Conservation (phyloP, 1,140 invertebrate species). For the Dendroctonus ponderosae region DNA sequence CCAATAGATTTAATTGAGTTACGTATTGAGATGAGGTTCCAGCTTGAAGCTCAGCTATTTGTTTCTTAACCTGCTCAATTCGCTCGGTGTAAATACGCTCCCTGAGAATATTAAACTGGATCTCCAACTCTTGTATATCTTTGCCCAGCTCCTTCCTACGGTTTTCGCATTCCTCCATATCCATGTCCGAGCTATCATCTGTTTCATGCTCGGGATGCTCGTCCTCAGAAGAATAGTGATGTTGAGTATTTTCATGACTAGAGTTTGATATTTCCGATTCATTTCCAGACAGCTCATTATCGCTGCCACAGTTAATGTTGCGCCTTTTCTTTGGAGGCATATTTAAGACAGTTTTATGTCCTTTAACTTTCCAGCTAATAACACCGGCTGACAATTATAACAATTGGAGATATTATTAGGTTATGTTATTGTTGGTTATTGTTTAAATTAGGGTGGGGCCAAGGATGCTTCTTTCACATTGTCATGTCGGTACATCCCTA, state of each 20-base stretch:
- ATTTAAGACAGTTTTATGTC: too few species aligned
- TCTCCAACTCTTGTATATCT: slow-evolving; percentile 83
- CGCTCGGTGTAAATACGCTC: slow-evolving; percentile 88
- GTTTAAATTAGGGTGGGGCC: too few species aligned
- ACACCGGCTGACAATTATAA: too few species aligned
- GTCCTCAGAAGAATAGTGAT: slow-evolving; percentile 34
- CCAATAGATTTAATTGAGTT: slow-evolving; percentile 76
- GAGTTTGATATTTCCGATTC: slow-evolving; percentile 61
- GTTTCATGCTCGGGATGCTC: slow-evolving; percentile 71
- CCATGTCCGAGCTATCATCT: slow-evolving; percentile 84
- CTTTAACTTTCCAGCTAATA: too few species aligned
- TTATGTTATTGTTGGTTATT: too few species aligned
- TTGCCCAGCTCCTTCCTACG: slow-evolving; percentile 78
- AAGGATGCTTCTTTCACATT: too few species aligned
- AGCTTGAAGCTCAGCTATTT: slow-evolving; percentile 79
- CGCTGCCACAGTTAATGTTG: slow-evolving; percentile 40
- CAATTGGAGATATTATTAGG: too few species aligned
- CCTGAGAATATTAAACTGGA: slow-evolving; percentile 79
- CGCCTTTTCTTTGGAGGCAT: neutral
- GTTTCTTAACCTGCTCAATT: slow-evolving; percentile 77
- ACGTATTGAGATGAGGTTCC: slow-evolving; percentile 86
- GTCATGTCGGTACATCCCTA: too few species aligned
- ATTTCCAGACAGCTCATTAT: slow-evolving; percentile 57
- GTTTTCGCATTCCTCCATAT: slow-evolving; percentile 87
- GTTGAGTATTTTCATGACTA: slow-evolving; percentile 58